Evolutionary conservation across 1,140 invertebrate species (phyloP).

Genomic region (Zaprionus tsacasi): DNA sequence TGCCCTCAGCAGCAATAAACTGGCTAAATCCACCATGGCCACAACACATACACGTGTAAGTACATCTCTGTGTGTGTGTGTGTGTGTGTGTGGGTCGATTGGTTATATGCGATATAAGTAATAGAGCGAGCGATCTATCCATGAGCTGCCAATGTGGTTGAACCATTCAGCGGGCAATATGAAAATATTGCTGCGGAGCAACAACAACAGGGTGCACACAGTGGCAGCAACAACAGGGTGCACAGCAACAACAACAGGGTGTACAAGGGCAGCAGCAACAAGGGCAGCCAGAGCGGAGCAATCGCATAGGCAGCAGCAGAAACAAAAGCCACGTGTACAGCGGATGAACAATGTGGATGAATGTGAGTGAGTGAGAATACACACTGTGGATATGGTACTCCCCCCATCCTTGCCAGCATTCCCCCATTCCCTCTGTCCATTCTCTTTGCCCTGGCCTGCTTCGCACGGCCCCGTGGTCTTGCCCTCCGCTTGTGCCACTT

Average conservation of each 20-base stretch:
- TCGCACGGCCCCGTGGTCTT: neutral
- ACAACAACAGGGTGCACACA: neutral
- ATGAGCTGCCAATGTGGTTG: slow-evolving; percentile 42
- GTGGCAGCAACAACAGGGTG: neutral
- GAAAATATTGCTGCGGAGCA: slow-evolving; percentile 34
- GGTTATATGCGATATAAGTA: slow-evolving; percentile 37
- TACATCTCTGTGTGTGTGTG: neutral
- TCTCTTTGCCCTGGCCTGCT: neutral
- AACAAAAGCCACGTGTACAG: slow-evolving; percentile 36
- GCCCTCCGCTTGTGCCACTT: too few species aligned
- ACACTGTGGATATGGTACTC: too few species aligned
- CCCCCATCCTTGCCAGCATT: neutral
- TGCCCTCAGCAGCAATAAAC: slow-evolving; percentile 49
- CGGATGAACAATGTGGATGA: slow-evolving; percentile 34
- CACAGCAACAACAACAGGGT: neutral
- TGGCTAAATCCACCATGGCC: slow-evolving; percentile 29
- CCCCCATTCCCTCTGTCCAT: neutral
- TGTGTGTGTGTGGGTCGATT: slow-evolving; percentile 26
- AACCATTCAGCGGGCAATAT: slow-evolving; percentile 40
- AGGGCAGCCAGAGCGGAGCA: neutral
- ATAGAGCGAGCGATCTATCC: slow-evolving; percentile 32
- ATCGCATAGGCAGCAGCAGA: slow-evolving; percentile 28
- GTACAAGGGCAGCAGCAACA: neutral
- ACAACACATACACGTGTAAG: neutral
- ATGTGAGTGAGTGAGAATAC: slow-evolving; percentile 14